Percentiles rank a stretch among this genome's conserved stretches.
phyloP scores from a whole-genome alignment of 2,888 invertebrate species.

The Eupithecia subumbrata region DNA sequence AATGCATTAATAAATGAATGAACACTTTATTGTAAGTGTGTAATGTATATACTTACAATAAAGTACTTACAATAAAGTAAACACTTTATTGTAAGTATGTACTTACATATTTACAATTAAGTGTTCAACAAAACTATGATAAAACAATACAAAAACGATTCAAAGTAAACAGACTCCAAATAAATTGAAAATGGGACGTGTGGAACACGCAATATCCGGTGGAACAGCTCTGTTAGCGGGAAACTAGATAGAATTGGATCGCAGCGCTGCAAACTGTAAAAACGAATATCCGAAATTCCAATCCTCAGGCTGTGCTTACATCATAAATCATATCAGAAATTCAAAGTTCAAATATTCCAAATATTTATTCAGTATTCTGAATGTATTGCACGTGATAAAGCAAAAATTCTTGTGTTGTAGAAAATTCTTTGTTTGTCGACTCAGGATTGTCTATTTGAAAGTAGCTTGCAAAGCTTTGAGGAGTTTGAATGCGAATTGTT shows the following conservation, averaged over 20 bases:
- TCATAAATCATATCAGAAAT: conserved; percentile 30
- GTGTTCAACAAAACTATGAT: background rate
- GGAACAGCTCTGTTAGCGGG: conserved; percentile 34
- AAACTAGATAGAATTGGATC: conserved; percentile 38
- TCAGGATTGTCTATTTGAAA: background rate
- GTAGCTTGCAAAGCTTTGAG: background rate
- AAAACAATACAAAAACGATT: conserved; percentile 20
- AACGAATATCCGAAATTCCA: conserved; percentile 32
- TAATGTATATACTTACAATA: too few relatives aligned
- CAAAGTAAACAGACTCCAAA: conserved; percentile 34
- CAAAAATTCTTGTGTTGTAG: background rate
- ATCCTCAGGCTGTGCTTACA: conserved; percentile 26
- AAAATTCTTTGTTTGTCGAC: conserved; percentile 3
- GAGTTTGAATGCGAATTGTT: background rate
- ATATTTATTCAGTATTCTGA: conserved; percentile 11
- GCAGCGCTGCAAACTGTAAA: conserved; percentile 32
- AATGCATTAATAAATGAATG: too few relatives aligned
- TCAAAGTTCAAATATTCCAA: conserved; percentile 17
- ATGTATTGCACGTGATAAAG: conserved; percentile 7
- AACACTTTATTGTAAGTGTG: too few relatives aligned
- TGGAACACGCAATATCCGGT: conserved; percentile 43
- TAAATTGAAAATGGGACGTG: conserved; percentile 37
- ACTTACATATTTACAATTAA: too few relatives aligned
- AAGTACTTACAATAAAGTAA: too few relatives aligned
- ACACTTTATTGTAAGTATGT: too few relatives aligned